Conservation (phyloP, 1,140 invertebrate genomes). For the Magallana angulata region DNA sequence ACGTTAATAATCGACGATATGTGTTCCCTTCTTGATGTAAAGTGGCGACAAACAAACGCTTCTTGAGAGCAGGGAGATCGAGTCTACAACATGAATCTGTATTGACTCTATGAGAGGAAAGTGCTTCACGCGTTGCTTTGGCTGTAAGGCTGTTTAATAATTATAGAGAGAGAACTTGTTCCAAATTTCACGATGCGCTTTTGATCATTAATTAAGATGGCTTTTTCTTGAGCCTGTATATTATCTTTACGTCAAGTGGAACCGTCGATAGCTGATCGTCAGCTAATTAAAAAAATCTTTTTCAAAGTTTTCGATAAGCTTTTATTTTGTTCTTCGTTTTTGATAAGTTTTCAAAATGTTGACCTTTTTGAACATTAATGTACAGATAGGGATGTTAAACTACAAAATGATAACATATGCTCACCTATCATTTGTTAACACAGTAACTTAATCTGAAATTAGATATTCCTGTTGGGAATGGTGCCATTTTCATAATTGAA, state of each 20-base stretch:
- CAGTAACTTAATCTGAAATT: background rate
- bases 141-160: constrained; percentile 10
- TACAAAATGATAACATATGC: background rate
- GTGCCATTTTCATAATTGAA: background rate
- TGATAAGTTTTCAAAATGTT: background rate
- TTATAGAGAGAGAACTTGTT: constrained; percentile 19
- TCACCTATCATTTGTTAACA: background rate
- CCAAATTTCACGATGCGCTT: constrained; percentile 12
- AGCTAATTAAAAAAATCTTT: constrained; percentile 17
- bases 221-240: background rate
- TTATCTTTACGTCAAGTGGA: constrained; percentile 18
- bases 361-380: background rate
- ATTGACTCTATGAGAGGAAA: background rate
- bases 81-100: background rate
- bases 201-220: constrained; percentile 32
- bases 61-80: background rate
- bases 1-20: background rate
- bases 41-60: background rate
- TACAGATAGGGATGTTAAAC: background rate
- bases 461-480: too few species aligned
- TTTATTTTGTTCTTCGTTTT: background rate
- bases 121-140: background rate
- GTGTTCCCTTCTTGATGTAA: background rate
- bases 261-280: background rate
- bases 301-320: constrained; percentile 1